phyloP scores from a whole-genome alignment of 2,888 invertebrate species.

The Phalera bucephala region DNA sequence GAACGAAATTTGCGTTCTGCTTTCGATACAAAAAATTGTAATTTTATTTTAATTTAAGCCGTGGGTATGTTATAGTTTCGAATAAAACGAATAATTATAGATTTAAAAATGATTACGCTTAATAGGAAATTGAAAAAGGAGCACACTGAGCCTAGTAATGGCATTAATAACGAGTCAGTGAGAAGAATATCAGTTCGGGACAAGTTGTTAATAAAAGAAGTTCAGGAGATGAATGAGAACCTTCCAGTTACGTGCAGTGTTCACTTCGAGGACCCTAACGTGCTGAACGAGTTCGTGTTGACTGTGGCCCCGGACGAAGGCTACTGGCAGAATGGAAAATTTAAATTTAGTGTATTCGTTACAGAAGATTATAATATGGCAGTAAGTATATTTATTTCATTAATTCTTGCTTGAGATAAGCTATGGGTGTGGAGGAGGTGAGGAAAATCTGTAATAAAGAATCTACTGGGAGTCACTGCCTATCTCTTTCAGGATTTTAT shows the following conservation, averaged over 20 bases:
- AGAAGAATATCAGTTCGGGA: constrained; percentile 90
- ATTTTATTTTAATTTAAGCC: constrained; percentile 19
- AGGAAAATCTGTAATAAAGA: too few relatives aligned
- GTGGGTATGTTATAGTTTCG: constrained; percentile 42
- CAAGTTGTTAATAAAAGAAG: constrained; percentile 91
- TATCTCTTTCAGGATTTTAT: too few relatives aligned
- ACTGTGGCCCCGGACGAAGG: constrained; percentile 93
- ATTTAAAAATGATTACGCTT: constrained; percentile 86
- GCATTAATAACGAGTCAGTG: constrained; percentile 58
- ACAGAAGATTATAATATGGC: constrained; percentile 98
- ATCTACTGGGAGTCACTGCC: too few relatives aligned
- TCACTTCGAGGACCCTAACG: constrained; percentile 91
- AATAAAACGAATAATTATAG: constrained; percentile 9
- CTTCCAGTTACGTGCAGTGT: constrained; percentile 91
- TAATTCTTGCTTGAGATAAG: too few relatives aligned
- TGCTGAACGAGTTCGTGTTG: constrained; percentile 90
- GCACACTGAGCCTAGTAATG: constrained; percentile 67
- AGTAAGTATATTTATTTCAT: constrained; percentile 82
- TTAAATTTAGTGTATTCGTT: constrained; percentile 92
- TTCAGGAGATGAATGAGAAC: constrained; percentile 93
- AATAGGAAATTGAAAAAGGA: constrained; percentile 88
- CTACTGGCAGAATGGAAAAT: constrained; percentile 93
- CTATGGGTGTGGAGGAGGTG: too few relatives aligned
- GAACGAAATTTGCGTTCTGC: too few relatives aligned
- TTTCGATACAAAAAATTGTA: too few relatives aligned